Evolutionary conservation across 1,140 invertebrate genomes (phyloP).

Genomic region (Coboldia fuscipes): DNA sequence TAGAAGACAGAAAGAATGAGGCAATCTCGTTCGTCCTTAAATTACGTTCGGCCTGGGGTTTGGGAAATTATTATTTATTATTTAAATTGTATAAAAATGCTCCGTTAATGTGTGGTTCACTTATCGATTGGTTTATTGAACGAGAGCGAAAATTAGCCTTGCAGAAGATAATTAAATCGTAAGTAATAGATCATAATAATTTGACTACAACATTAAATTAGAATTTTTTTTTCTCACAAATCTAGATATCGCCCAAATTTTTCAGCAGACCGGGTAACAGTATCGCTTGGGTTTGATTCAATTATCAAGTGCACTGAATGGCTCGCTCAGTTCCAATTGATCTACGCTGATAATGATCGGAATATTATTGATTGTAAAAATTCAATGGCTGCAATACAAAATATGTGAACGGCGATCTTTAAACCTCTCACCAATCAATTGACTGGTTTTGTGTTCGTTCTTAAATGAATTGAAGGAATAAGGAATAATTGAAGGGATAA

Average conservation of each 20-base stretch:
- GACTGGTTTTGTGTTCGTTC: no score
- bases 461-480: no score
- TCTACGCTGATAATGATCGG: constrained; percentile 44
- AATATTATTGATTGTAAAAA: constrained; percentile 70
- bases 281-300: constrained; percentile 69
- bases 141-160: constrained; percentile 77
- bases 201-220: constrained; percentile 1
- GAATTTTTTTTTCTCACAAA: constrained; percentile 9
- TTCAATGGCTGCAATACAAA: no score
- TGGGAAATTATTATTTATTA: constrained; percentile 78
- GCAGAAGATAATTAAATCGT: constrained; percentile 87
- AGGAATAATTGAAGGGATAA: no score
- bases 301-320: constrained; percentile 67
- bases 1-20: constrained; percentile 58
- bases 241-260: constrained; percentile 85
- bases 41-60: constrained; percentile 74
- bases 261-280: constrained; percentile 61
- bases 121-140: constrained; percentile 94
- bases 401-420: no score
- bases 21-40: constrained; percentile 72
- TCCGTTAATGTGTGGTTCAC: constrained; percentile 86
- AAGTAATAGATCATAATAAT: constrained; percentile 31
- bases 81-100: constrained; percentile 72
- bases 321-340: constrained; percentile 57
- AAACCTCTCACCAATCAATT: no score